Evolutionary conservation across 1,140 invertebrate species (phyloP).

Genomic region (Cardiocondyla obscurior): DNA sequence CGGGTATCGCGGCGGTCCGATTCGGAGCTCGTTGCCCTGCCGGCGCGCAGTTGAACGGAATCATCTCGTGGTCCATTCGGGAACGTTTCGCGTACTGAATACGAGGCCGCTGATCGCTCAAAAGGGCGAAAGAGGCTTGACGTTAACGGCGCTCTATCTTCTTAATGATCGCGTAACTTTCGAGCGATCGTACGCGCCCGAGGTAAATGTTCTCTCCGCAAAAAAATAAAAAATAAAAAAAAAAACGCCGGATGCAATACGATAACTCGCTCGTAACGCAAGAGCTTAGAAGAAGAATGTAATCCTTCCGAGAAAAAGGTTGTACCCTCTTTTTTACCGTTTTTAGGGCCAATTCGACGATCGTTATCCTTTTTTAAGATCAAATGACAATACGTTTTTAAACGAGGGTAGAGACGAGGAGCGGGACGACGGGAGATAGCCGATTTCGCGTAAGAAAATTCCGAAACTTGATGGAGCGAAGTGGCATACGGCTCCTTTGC

Average conservation of each 20-base stretch:
- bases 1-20: not conserved
- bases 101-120: not conserved
- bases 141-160: not conserved
- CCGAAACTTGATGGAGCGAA: slow-evolving; percentile 5
- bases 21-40: slow-evolving; percentile 30
- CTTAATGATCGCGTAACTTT: not conserved
- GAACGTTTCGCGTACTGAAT: not conserved
- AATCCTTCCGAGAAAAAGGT: not conserved
- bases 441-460: slow-evolving; percentile 13
- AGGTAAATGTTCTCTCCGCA: not conserved
- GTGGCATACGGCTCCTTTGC: not conserved
- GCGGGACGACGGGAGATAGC: not conserved
- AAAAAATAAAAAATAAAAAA: no score
- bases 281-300: not conserved
- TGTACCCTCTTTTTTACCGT: not conserved
- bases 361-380: not conserved
- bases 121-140: not conserved
- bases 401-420: not conserved
- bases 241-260: not conserved
- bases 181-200: not conserved
- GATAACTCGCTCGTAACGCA: not conserved
- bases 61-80: not conserved
- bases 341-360: not conserved
- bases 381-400: not conserved
- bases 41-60: not conserved